Conservation (phyloP, 2,797 vertebrate species). For the Octomys mimax region DNA sequence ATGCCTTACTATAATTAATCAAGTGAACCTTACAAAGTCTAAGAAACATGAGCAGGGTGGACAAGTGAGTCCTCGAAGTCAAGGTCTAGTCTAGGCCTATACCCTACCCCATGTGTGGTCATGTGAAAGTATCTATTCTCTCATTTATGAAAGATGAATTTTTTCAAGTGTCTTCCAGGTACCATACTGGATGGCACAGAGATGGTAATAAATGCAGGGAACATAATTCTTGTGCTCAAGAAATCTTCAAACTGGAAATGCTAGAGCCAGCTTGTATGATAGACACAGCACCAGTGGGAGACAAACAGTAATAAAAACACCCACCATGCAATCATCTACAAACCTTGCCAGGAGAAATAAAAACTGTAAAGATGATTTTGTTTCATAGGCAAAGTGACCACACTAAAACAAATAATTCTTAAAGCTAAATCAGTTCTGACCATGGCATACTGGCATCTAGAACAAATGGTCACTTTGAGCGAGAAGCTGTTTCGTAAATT, state of each 20-base stretch:
- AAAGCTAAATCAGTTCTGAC: conserved; percentile 14
- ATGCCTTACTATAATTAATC: conserved; percentile 24
- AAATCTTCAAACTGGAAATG: background rate
- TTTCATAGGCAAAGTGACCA: conserved; percentile 64
- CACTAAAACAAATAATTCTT: conserved; percentile 58
- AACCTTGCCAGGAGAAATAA: background rate
- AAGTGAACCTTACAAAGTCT: conserved; percentile 28
- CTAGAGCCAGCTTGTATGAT: background rate
- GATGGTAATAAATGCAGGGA: background rate
- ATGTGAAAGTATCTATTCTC: background rate
- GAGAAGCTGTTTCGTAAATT: conserved; percentile 70
- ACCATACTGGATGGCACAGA: background rate
- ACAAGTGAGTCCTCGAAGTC: background rate
- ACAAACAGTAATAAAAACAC: background rate
- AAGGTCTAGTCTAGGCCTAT: background rate
- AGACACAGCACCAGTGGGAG: background rate
- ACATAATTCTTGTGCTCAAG: background rate
- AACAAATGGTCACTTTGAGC: conserved; percentile 75
- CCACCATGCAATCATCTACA: background rate
- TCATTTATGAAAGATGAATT: background rate
- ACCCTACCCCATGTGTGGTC: background rate
- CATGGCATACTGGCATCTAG: conserved; percentile 41
- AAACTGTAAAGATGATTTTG: background rate
- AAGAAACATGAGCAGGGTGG: conserved; percentile 22
- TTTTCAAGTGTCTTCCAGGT: conserved; percentile 29